Conservation (phyloP, 1,140 invertebrate species). For the Leptonema lineaticorne region DNA sequence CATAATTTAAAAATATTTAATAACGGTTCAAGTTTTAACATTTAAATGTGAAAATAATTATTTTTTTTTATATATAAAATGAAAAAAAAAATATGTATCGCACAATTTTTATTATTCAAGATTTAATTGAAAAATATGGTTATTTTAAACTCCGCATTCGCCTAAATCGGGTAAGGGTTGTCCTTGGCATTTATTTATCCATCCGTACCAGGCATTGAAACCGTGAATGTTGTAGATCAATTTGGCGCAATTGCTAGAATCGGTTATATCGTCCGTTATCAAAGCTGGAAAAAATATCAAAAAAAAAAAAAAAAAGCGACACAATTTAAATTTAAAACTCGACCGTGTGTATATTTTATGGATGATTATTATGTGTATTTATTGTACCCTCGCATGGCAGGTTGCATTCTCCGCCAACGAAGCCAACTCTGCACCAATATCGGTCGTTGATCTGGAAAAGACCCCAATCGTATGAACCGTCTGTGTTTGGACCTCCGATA, state of each 20-base stretch:
- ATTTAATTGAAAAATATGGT: no score
- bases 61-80: no score
- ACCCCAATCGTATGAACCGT: constrained; percentile 60
- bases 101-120: no score
- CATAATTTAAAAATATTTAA: no score
- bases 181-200: constrained; percentile 47
- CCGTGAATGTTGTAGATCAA: constrained; percentile 39
- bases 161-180: constrained; percentile 12
- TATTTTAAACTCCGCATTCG: neutral
- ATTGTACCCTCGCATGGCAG: constrained; percentile 44
- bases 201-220: constrained; percentile 44
- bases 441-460: constrained; percentile 62
- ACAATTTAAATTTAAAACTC: no score
- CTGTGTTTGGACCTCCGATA: constrained; percentile 51
- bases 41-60: no score
- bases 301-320: no score
- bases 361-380: neutral
- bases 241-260: constrained; percentile 38
- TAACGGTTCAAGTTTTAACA: no score
- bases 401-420: constrained; percentile 45
- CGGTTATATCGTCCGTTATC: constrained; percentile 11
- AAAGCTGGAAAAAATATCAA: no score
- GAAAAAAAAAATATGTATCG: no score
- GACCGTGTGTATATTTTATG: no score
- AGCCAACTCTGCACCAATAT: constrained; percentile 55